Percentiles rank a stretch among this genome's conserved stretches.
Conservation (phyloP, 1,140 invertebrate species). For the Nasonia giraulti region DNA sequence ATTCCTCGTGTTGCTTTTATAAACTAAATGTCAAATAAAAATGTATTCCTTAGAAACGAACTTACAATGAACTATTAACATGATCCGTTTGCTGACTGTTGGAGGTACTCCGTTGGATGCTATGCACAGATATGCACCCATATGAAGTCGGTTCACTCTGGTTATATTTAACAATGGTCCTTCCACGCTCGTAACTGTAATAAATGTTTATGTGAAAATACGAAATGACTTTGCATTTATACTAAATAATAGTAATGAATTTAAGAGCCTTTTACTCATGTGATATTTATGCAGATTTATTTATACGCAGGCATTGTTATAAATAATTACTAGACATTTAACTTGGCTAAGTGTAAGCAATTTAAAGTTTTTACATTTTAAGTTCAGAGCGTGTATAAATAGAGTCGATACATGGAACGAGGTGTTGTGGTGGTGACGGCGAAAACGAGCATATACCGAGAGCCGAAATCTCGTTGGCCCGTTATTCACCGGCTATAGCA, state of each 20-base stretch:
- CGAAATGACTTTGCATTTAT: constrained; percentile 8
- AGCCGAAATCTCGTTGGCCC: constrained; percentile 20
- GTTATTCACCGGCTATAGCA: constrained; percentile 36
- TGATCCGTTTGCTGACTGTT: constrained; percentile 90
- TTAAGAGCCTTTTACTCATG: too few species aligned
- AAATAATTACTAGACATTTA: too few species aligned
- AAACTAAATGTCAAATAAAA: not conserved
- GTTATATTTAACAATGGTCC: constrained; percentile 86
- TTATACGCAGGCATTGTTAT: too few species aligned
- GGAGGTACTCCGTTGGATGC: constrained; percentile 91
- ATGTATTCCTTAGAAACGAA: constrained; percentile 57
- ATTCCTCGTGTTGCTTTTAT: too few species aligned
- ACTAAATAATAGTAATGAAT: not conserved
- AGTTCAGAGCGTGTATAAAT: constrained; percentile 10
- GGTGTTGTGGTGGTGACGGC: not conserved
- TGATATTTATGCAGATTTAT: too few species aligned
- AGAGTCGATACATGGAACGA: constrained; percentile 22
- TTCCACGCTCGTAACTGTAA: constrained; percentile 81
- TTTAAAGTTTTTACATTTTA: constrained; percentile 31
- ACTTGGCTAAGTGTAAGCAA: not conserved
- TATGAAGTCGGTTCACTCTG: constrained; percentile 88
- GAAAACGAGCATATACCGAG: constrained; percentile 38
- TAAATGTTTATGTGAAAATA: constrained; percentile 44
- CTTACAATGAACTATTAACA: constrained; percentile 91
- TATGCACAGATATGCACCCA: constrained; percentile 92